Evolutionary conservation across 1,140 invertebrate genomes (phyloP).

Genomic region (Penaeus indicus): DNA sequence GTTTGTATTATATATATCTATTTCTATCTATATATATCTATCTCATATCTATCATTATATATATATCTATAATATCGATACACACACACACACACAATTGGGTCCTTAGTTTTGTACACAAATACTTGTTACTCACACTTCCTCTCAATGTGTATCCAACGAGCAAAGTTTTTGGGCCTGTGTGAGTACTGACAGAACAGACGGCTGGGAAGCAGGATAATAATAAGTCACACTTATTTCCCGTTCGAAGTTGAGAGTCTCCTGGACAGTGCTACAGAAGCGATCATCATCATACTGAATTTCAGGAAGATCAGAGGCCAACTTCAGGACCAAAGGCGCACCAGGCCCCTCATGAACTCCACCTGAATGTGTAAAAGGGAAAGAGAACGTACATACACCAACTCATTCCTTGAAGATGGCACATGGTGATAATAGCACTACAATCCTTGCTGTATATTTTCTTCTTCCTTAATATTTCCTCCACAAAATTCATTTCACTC

Average conservation of each 20-base stretch:
- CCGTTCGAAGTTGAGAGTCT: constrained; percentile 84
- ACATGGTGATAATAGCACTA: too few species aligned
- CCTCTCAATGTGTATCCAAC: constrained; percentile 91
- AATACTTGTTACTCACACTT: constrained; percentile 81
- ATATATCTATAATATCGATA: too few species aligned
- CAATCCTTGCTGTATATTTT: too few species aligned
- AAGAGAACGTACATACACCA: too few species aligned
- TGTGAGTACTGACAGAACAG: constrained; percentile 83
- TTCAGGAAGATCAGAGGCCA: constrained; percentile 83
- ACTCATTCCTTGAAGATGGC: too few species aligned
- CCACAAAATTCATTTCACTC: too few species aligned
- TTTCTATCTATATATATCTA: too few species aligned
- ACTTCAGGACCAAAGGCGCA: constrained; percentile 87
- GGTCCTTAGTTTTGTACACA: too few species aligned
- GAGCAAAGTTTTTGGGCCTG: constrained; percentile 84
- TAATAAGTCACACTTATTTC: constrained; percentile 76
- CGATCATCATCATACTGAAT: constrained; percentile 85
- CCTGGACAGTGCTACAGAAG: constrained; percentile 91
- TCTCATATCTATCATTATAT: too few species aligned
- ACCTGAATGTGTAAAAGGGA: constrained; percentile 74
- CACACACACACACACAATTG: background rate
- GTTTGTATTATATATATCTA: too few species aligned
- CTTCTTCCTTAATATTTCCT: too few species aligned
- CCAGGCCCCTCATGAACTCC: constrained; percentile 88
- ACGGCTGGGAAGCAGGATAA: constrained; percentile 80